These are phyloP conservation scores for Oscheius sp. DNA, from an alignment of 1,140 invertebrate species.

Conservation along the genomic window DNA sequence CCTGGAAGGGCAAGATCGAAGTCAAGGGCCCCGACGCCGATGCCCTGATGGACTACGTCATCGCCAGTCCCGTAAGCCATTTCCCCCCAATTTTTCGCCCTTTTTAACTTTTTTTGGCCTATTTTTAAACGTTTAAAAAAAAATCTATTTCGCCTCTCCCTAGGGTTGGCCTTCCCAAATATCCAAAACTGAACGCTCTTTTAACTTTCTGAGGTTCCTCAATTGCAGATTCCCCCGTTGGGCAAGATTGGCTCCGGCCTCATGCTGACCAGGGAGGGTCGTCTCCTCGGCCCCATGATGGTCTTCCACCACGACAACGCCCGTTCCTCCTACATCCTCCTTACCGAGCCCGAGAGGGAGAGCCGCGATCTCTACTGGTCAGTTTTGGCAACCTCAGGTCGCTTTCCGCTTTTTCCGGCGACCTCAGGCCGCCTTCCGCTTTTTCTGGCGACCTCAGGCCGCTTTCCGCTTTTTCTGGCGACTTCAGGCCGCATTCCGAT, in stretches of 20 bases:
- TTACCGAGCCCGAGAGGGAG: conserved; percentile 42
- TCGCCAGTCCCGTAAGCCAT: conserved; percentile 25
- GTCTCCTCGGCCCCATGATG: conserved; percentile 40
- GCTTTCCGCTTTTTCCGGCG: too few species aligned
- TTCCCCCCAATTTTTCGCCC: too few species aligned
- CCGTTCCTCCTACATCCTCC: conserved; percentile 35
- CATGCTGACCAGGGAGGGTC: conserved; percentile 41
- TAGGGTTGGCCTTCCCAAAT: too few species aligned
- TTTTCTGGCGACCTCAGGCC: too few species aligned
- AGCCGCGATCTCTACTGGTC: conserved; percentile 34
- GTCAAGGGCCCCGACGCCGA: conserved; percentile 43
- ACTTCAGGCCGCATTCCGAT: too few species aligned
- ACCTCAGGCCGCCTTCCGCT: too few species aligned
- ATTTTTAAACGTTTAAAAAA: too few species aligned
- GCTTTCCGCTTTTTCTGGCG: too few species aligned
- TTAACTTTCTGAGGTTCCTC: not conserved
- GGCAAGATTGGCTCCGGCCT: conserved; percentile 40
- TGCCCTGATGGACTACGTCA: conserved; percentile 39
- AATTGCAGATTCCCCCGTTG: conserved; percentile 27
- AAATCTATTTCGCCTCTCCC: too few species aligned
- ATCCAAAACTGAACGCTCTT: too few species aligned
- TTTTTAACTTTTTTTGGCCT: too few species aligned
- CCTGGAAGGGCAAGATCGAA: conserved; percentile 48
- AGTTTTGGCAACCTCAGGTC: not conserved
- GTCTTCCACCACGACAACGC: conserved; percentile 42